Evolutionary conservation across 1,140 invertebrate species (phyloP).

Genomic region (Lordiphosa collinella): DNA sequence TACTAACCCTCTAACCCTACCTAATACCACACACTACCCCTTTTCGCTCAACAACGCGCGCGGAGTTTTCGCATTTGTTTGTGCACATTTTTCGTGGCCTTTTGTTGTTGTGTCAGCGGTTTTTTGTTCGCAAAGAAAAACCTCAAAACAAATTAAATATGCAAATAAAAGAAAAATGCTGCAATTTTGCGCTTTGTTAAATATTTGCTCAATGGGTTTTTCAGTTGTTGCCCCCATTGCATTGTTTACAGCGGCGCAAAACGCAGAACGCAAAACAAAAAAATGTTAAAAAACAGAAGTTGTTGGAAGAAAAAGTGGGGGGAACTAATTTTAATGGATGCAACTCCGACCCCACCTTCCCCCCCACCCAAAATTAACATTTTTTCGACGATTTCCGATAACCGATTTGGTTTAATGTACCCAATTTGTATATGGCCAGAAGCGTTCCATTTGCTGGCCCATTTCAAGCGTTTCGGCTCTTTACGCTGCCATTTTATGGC

Average conservation of each 20-base stretch:
- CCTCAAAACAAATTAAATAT: slow-evolving; percentile 75
- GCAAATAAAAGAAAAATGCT: slow-evolving; percentile 69
- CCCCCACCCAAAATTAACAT: too few species aligned
- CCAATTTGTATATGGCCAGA: too few species aligned
- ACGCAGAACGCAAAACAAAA: too few species aligned
- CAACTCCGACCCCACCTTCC: too few species aligned
- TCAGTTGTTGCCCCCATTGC: slow-evolving; percentile 20
- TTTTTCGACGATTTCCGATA: too few species aligned
- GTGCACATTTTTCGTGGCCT: slow-evolving; percentile 44
- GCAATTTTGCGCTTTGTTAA: slow-evolving; percentile 75
- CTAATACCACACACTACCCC: neutral
- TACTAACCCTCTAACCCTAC: neutral
- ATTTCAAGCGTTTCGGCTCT: slow-evolving; percentile 43
- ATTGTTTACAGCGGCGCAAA: slow-evolving; percentile 1
- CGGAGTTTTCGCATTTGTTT: slow-evolving; percentile 27
- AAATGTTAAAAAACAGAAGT: neutral
- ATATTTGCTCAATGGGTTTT: slow-evolving; percentile 71
- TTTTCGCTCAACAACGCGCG: neutral
- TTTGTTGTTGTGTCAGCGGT: slow-evolving; percentile 48
- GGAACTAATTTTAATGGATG: neutral
- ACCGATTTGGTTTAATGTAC: too few species aligned
- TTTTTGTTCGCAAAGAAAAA: slow-evolving; percentile 53
- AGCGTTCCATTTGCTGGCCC: slow-evolving; percentile 9
- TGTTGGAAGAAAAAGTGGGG: neutral
- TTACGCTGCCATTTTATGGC: slow-evolving; percentile 68